A percentile compares a stretch with the other conserved stretches of the same genome.
These are phyloP conservation scores for Drosophila varians DNA, from an alignment of 1,140 invertebrate species.

Conservation along the genomic window DNA sequence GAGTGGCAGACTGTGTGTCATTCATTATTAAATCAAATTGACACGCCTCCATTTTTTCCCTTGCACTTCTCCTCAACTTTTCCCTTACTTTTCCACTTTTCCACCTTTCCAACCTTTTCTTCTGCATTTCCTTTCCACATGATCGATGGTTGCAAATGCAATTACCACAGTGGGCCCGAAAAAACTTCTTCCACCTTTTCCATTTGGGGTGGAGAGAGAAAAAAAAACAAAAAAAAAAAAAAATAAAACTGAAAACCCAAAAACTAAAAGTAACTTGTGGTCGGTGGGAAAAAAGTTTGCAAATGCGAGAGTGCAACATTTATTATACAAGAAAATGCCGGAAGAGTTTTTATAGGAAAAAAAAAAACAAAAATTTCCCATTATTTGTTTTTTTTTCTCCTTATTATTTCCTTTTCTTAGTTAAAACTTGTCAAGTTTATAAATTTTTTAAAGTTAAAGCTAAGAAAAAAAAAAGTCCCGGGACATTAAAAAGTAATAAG, in stretches of 20 bases:
- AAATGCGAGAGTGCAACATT: slow-evolving; percentile 5
- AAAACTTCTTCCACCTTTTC: too few species aligned
- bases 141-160: slow-evolving; percentile 28
- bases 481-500: too few species aligned
- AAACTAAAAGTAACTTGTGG: slow-evolving; percentile 43
- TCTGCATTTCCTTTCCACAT: slow-evolving; percentile 29
- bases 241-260: neutral
- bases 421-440: too few species aligned
- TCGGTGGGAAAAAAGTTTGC: slow-evolving; percentile 15
- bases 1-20: slow-evolving; percentile 38
- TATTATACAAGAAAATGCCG: slow-evolving; percentile 22
- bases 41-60: slow-evolving; percentile 39
- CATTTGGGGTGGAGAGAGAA: too few species aligned
- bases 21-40: slow-evolving; percentile 76
- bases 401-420: too few species aligned
- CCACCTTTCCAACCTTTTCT: slow-evolving; percentile 24
- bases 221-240: too few species aligned
- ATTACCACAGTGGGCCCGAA: slow-evolving; percentile 14
- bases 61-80: neutral
- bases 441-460: too few species aligned
- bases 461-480: too few species aligned
- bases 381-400: too few species aligned
- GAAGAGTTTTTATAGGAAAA: too few species aligned
- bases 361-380: too few species aligned
- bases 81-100: neutral